Percentiles rank a stretch among this genome's conserved stretches.
phyloP scores from a whole-genome alignment of 2,888 invertebrate genomes.

The Orthonychiurus folsomi region DNA sequence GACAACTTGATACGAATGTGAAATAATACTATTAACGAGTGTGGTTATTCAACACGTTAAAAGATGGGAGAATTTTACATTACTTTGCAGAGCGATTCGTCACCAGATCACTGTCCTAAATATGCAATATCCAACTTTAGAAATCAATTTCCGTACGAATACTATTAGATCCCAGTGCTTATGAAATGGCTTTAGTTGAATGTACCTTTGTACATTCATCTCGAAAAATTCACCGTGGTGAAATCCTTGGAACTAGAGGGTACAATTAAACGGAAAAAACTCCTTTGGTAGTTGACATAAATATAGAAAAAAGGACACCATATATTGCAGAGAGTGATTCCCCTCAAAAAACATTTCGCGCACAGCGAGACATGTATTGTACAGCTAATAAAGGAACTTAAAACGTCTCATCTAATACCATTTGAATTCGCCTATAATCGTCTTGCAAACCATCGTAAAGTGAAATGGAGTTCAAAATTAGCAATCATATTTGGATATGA shows the following conservation, averaged over 20 bases:
- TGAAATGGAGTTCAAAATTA: not conserved
- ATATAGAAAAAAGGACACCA: too few species aligned
- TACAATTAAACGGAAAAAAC: not conserved
- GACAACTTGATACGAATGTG: not conserved
- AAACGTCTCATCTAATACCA: not conserved
- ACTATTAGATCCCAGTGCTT: not conserved
- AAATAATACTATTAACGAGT: too few species aligned
- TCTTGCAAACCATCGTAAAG: not conserved
- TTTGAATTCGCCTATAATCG: not conserved
- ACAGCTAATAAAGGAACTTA: not conserved
- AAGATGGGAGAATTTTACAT: conserved; percentile 9
- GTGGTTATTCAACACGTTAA: not conserved
- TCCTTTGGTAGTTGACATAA: not conserved
- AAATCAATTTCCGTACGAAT: conserved; percentile 1
- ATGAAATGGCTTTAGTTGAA: conserved; percentile 12
- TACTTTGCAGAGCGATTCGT: conserved; percentile 9
- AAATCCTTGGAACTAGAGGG: not conserved
- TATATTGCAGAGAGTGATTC: too few species aligned
- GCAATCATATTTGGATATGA: not conserved
- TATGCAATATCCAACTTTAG: conserved; percentile 9
- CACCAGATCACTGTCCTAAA: not conserved
- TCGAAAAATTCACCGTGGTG: not conserved
- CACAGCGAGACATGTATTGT: not conserved
- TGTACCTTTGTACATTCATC: conserved; percentile 2
- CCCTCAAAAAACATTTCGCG: not conserved